Percentiles rank a stretch among this genome's conserved stretches.
Evolutionary conservation across 2,797 vertebrate genomes (phyloP).

Genomic region (Myiotriccus ornatus): DNA sequence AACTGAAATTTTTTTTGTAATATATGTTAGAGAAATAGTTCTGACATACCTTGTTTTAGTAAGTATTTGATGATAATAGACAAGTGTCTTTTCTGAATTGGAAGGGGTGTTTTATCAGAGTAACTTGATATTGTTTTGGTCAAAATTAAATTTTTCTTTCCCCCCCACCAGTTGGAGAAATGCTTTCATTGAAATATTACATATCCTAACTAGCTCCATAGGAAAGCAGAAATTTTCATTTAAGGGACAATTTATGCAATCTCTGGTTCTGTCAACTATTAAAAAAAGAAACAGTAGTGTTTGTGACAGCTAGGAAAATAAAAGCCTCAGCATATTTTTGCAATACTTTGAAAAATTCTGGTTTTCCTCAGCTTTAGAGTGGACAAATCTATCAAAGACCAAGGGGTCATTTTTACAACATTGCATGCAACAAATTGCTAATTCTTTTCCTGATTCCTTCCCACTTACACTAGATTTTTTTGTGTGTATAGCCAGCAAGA

Average conservation of each 20-base stretch:
- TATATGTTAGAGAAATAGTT: background rate
- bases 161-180: background rate
- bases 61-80: background rate
- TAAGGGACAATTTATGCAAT: background rate
- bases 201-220: background rate
- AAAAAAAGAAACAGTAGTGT: background rate
- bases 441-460: background rate
- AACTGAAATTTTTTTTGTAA: background rate
- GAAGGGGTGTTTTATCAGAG: background rate
- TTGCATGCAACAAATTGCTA: background rate
- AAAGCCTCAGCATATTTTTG: background rate
- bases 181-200: background rate
- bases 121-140: background rate
- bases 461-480: background rate
- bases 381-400: background rate
- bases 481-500: background rate
- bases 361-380: background rate
- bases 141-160: fast-evolving
- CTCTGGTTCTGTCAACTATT: background rate
- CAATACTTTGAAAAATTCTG: background rate
- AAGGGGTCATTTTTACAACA: background rate
- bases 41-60: background rate
- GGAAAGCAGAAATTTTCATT: background rate
- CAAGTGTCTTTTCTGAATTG: background rate
- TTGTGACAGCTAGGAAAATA: background rate